phyloP scores from a whole-genome alignment of 2,797 vertebrate species.

The Bufotes viridis region DNA sequence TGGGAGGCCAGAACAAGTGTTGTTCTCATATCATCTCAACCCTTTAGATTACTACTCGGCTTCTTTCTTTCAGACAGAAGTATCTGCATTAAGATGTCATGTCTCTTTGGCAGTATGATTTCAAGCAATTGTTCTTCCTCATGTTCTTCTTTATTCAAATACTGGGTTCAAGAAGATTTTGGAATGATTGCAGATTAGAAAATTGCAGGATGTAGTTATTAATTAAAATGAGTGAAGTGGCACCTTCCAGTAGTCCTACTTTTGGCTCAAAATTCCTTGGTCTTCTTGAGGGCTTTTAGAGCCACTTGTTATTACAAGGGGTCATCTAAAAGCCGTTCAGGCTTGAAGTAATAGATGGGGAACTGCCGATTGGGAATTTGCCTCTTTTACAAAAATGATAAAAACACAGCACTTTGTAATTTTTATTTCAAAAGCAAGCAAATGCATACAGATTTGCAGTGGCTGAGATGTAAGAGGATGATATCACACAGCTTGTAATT shows the following conservation, averaged over 20 bases:
- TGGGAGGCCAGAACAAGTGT: background rate
- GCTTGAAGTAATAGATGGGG: background rate
- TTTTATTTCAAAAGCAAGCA: background rate
- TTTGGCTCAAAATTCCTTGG: too few relatives aligned
- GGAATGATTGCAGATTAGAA: background rate
- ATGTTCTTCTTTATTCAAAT: conserved; percentile 2
- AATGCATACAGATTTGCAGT: background rate
- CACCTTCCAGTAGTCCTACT: too few relatives aligned
- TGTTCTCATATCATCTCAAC: background rate
- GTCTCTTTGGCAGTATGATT: background rate
- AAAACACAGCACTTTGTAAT: background rate
- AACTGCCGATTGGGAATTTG: background rate
- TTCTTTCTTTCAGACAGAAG: background rate
- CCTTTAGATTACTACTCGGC: background rate
- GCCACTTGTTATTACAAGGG: too few relatives aligned
- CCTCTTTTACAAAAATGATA: background rate
- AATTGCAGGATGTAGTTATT: background rate
- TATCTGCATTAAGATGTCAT: conserved; percentile 1
- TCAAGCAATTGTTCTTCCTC: background rate
- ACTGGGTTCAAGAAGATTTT: background rate
- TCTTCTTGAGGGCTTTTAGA: background rate
- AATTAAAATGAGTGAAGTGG: background rate
- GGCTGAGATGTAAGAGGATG: too few relatives aligned
- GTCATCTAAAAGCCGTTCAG: background rate
- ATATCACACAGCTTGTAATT: too few relatives aligned